These are phyloP conservation scores for Clupea harengus DNA, from an alignment of 2,113 vertebrate genomes.

Conservation along the genomic window DNA sequence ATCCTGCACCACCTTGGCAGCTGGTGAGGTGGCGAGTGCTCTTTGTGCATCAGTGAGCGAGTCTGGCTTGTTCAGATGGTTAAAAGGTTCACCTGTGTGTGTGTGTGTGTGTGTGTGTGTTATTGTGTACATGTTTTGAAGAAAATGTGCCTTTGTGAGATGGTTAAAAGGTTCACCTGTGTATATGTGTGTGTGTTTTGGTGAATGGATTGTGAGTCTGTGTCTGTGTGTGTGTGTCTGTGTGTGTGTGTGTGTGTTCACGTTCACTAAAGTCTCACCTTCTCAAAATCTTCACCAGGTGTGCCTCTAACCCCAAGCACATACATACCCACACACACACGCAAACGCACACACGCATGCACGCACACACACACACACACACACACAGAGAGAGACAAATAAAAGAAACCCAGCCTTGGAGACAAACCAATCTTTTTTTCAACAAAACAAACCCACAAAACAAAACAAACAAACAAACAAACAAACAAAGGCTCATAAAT, in stretches of 20 bases:
- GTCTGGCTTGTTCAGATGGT: neutral
- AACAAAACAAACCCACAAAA: neutral
- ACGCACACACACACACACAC: slow-evolving; percentile 8
- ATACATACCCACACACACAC: neutral
- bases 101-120: neutral
- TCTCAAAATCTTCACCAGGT: neutral
- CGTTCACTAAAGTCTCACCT: too few species aligned
- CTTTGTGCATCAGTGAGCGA: neutral
- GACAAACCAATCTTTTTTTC: neutral
- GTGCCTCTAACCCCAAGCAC: neutral
- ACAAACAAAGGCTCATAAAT: neutral
- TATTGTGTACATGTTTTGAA: too few species aligned
- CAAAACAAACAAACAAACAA: neutral
- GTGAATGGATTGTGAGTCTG: neutral
- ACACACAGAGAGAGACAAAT: neutral
- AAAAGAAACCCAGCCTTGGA: neutral
- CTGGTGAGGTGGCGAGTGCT: neutral
- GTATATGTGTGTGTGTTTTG: neutral
- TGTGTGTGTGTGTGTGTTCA: too few species aligned
- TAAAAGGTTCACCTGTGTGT: neutral
- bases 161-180: too few species aligned
- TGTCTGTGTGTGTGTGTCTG: too few species aligned
- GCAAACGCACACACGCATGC: neutral
- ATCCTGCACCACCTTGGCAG: neutral
- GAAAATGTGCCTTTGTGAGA: too few species aligned